phyloP scores from a whole-genome alignment of 2,888 invertebrate species.

The Incurvaria masculella region DNA sequence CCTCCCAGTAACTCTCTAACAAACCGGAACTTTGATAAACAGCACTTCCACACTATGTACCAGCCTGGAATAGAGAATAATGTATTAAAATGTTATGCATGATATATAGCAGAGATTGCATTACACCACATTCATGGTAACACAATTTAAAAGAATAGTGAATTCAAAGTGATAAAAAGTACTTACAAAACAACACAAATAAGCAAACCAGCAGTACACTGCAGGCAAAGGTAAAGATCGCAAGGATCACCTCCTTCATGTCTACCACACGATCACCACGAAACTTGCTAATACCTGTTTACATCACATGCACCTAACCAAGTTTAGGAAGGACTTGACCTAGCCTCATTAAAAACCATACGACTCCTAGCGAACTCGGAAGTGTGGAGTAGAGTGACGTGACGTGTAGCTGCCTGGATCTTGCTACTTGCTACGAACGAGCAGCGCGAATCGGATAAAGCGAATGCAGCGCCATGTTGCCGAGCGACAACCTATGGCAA shows the following conservation, averaged over 20 bases:
- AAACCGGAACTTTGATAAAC: conserved; percentile 83
- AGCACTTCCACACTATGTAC: conserved; percentile 90
- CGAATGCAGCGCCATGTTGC: neutral
- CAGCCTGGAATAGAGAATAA: conserved; percentile 72
- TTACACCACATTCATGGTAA: neutral
- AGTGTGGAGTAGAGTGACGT: no score
- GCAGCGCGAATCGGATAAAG: neutral
- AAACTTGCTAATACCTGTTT: no score
- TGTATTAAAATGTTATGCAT: no score
- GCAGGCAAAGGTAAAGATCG: conserved; percentile 48
- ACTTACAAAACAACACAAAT: conserved; percentile 54
- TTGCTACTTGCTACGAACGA: no score
- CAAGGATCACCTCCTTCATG: conserved; percentile 54
- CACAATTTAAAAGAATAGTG: neutral
- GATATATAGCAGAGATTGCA: no score
- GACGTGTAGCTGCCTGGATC: no score
- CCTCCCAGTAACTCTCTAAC: conserved; percentile 82
- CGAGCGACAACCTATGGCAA: neutral
- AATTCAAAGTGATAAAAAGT: conserved; percentile 19
- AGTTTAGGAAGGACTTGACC: no score
- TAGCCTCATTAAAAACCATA: no score
- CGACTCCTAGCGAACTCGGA: no score
- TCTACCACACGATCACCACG: no score
- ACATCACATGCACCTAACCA: no score
- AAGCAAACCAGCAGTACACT: conserved; percentile 50